phyloP scores from a whole-genome alignment of 2,888 invertebrate species.

The Oxycera nigricornis region DNA sequence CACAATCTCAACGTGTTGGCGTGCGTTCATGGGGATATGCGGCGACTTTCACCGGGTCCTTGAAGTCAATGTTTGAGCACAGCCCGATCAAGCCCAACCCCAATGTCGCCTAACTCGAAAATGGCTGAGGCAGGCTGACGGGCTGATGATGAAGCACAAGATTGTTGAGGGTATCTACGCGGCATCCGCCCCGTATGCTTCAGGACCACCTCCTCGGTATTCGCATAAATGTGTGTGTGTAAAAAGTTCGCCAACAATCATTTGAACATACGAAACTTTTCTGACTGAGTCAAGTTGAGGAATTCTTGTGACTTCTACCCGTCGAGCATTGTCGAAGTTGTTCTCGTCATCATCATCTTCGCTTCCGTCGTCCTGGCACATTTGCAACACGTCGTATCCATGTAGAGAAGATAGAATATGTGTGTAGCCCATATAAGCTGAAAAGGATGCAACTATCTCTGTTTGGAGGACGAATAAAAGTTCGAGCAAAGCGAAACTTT shows the following conservation, averaged over 20 bases:
- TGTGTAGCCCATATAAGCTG: neutral
- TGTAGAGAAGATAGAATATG: neutral
- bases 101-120: too few relatives aligned
- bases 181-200: neutral
- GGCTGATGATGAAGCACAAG: neutral
- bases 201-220: neutral
- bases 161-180: neutral
- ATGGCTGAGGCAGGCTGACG: neutral
- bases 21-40: too few relatives aligned
- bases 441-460: conserved; percentile 17
- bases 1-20: neutral
- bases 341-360: neutral
- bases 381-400: neutral
- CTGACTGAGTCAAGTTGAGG: conserved; percentile 12
- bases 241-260: conserved; percentile 9
- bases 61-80: too few relatives aligned
- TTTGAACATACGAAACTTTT: neutral
- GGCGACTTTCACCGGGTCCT: too few relatives aligned
- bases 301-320: conserved; percentile 23
- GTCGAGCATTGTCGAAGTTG: neutral
- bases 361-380: neutral
- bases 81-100: too few relatives aligned
- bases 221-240: neutral
- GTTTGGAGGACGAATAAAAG: conserved; percentile 14
- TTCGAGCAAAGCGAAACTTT: neutral